A percentile compares a stretch with the other conserved stretches of the same genome.
Evolutionary conservation across 1,140 invertebrate genomes (phyloP).

Genomic region (Paracyclopina nana): DNA sequence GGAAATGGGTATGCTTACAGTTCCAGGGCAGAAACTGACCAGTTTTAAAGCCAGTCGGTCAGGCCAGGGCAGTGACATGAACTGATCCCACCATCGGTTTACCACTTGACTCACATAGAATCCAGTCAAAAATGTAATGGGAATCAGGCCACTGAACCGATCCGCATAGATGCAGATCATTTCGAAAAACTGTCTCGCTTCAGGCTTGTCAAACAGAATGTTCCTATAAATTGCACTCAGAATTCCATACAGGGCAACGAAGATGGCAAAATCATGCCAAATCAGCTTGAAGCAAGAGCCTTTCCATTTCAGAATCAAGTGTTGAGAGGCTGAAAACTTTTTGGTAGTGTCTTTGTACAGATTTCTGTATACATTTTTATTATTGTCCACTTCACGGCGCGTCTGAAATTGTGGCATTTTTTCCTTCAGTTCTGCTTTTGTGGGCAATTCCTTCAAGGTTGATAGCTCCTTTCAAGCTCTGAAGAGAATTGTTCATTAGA

Average conservation of each 20-base stretch:
- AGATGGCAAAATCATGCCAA: slow-evolving; percentile 43
- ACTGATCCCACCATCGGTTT: slow-evolving; percentile 28
- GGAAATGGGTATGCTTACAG: slow-evolving; percentile 17
- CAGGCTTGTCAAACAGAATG: slow-evolving; percentile 31
- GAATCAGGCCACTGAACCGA: slow-evolving; percentile 27
- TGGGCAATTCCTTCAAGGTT: too few species aligned
- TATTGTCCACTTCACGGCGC: not conserved
- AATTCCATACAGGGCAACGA: slow-evolving; percentile 37
- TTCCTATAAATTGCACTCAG: slow-evolving; percentile 38
- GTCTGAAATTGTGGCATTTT: too few species aligned
- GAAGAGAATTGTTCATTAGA: too few species aligned
- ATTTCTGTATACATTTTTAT: slow-evolving; percentile 7
- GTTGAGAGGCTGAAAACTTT: not conserved
- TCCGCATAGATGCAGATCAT: slow-evolving; percentile 25
- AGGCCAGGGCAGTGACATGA: slow-evolving; percentile 26
- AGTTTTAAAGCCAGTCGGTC: slow-evolving; percentile 24
- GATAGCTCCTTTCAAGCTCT: too few species aligned
- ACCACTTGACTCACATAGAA: slow-evolving; percentile 30
- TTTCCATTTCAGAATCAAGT: slow-evolving; percentile 30
- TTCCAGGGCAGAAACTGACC: slow-evolving; percentile 25
- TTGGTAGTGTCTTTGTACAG: slow-evolving; percentile 7
- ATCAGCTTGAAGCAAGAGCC: slow-evolving; percentile 50
- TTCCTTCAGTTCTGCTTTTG: too few species aligned
- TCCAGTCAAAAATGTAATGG: slow-evolving; percentile 28
- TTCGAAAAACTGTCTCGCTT: slow-evolving; percentile 33